phyloP scores from a whole-genome alignment of 2,888 invertebrate species.

The Drosophila recens region DNA sequence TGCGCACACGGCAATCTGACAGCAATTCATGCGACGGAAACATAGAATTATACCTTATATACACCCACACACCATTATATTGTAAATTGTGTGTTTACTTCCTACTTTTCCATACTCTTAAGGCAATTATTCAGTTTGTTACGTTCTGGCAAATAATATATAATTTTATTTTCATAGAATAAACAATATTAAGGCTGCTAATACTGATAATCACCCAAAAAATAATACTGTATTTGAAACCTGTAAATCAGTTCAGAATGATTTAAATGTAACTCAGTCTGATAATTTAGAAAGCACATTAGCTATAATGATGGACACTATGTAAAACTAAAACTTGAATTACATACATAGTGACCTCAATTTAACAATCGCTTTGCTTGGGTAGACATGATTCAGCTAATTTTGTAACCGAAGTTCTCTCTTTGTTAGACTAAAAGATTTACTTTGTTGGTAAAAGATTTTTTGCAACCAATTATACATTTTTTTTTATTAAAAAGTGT shows the following conservation, averaged over 20 bases:
- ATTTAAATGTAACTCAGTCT: background rate
- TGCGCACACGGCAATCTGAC: constrained; percentile 37
- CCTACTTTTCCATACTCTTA: background rate
- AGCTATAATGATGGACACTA: too few species aligned
- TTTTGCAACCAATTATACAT: too few species aligned
- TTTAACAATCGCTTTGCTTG: too few species aligned
- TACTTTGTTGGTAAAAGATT: too few species aligned
- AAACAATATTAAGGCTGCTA: background rate
- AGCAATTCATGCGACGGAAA: constrained; percentile 20
- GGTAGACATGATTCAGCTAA: background rate
- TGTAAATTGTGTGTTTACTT: constrained; percentile 11
- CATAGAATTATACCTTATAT: constrained; percentile 1
- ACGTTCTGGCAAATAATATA: background rate
- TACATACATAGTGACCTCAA: too few species aligned
- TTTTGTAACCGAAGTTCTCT: background rate
- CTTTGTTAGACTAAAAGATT: too few species aligned
- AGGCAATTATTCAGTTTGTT: background rate
- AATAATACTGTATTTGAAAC: background rate
- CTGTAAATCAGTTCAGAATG: background rate
- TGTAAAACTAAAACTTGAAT: too few species aligned
- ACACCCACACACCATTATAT: background rate
- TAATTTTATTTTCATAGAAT: background rate
- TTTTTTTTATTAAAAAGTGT: too few species aligned
- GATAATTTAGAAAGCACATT: background rate
- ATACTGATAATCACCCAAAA: background rate